Conservation (phyloP, 2,888 invertebrate species). For the Leptinotarsa tumamoca region DNA sequence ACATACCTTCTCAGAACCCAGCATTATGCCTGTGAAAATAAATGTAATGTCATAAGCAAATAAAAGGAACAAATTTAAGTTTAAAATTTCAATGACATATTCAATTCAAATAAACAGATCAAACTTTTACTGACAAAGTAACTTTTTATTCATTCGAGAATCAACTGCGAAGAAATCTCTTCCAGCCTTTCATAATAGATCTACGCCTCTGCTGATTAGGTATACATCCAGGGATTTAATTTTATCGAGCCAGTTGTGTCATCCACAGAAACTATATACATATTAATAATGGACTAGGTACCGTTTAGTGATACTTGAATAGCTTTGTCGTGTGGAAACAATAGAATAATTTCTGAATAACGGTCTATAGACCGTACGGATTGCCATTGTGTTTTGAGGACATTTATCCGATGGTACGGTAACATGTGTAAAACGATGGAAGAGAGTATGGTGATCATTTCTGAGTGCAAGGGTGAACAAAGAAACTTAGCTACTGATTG, state of each 20-base stretch:
- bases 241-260: conserved; percentile 38
- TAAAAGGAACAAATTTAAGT: too few relatives aligned
- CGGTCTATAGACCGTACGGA: conserved; percentile 32
- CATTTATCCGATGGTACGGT: neutral
- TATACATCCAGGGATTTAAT: conserved; percentile 32
- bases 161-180: neutral
- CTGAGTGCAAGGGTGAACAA: neutral
- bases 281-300: conserved; percentile 33
- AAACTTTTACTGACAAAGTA: neutral
- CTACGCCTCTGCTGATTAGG: conserved; percentile 26
- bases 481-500: neutral
- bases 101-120: too few relatives aligned
- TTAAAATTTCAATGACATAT: too few relatives aligned
- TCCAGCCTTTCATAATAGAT: neutral
- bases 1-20: too few relatives aligned
- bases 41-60: too few relatives aligned
- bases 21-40: too few relatives aligned
- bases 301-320: conserved; percentile 40
- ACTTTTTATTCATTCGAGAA: neutral
- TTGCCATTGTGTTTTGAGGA: conserved; percentile 16
- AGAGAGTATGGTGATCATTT: neutral
- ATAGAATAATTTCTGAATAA: conserved; percentile 39
- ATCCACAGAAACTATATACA: conserved; percentile 43
- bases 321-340: conserved; percentile 35
- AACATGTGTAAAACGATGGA: neutral